Evolutionary conservation across 2,113 vertebrate species (phyloP).

Genomic region (Megaceryle torquata): DNA sequence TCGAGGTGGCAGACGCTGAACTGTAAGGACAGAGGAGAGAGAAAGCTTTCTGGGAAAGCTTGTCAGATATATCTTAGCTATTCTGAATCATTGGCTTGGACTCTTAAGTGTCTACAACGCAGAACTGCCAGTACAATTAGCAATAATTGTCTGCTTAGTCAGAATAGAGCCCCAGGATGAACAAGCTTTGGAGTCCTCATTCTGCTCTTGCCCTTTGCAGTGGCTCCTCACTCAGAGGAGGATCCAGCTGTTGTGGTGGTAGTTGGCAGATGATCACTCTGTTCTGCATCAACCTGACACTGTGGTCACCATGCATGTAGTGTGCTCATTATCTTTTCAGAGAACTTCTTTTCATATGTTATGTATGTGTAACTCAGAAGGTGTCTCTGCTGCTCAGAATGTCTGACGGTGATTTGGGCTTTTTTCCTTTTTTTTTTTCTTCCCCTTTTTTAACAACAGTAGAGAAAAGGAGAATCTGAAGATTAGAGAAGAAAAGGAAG

Average conservation of each 20-base stretch:
- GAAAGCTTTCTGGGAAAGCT: background rate
- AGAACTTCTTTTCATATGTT: background rate
- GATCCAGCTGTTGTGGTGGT: background rate
- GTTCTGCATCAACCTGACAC: background rate
- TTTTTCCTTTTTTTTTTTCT: background rate
- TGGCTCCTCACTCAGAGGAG: background rate
- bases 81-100: background rate
- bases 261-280: fast-evolving
- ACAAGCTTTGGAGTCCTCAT: background rate
- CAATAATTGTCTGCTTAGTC: background rate
- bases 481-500: slow-evolving; percentile 9
- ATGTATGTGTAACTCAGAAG: background rate
- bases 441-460: background rate
- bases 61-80: background rate
- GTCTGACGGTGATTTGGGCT: background rate
- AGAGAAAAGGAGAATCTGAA: slow-evolving; percentile 71
- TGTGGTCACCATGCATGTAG: background rate
- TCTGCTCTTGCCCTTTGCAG: background rate
- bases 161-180: background rate
- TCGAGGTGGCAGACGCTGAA: slow-evolving; percentile 71
- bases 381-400: background rate
- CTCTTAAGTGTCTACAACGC: background rate
- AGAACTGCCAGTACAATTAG: background rate
- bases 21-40: slow-evolving; percentile 75
- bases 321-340: background rate